Percentiles rank a stretch among this genome's conserved stretches.
Evolutionary conservation across 2,888 invertebrate species (phyloP).

Genomic region (Acronicta alni): DNA sequence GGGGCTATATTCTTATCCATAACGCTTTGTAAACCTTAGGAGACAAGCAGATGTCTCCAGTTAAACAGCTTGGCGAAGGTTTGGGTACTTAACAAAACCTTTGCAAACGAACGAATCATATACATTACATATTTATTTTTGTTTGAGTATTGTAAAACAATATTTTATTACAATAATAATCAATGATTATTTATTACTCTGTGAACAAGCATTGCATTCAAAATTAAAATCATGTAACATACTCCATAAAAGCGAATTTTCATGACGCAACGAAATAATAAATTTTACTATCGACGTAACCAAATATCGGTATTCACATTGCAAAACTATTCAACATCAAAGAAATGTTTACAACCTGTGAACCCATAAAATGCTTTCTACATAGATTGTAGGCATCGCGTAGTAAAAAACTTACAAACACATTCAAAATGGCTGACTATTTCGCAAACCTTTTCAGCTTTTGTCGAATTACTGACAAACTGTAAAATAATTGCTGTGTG

Average conservation of each 20-base stretch:
- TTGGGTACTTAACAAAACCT: too few relatives aligned
- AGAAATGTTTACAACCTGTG: slow-evolving; percentile 27
- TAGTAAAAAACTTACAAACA: slow-evolving; percentile 24
- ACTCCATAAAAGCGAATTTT: not conserved
- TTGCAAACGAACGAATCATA: too few relatives aligned
- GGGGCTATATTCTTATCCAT: not conserved
- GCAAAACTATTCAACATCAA: slow-evolving; percentile 43
- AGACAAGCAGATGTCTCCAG: not conserved
- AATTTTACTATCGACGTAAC: slow-evolving; percentile 9
- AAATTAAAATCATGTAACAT: not conserved
- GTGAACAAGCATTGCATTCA: not conserved
- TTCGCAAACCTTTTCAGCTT: slow-evolving; percentile 28
- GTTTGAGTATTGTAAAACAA: too few relatives aligned
- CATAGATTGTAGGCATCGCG: slow-evolving; percentile 12
- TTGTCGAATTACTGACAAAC: slow-evolving; percentile 25
- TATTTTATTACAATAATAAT: too few relatives aligned
- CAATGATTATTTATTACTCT: too few relatives aligned
- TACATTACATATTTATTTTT: too few relatives aligned
- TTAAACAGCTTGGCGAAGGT: too few relatives aligned
- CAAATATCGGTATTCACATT: slow-evolving; percentile 17
- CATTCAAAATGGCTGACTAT: slow-evolving; percentile 25
- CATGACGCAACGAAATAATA: slow-evolving; percentile 1
- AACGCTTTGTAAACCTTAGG: not conserved
- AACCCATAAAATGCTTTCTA: slow-evolving; percentile 43
- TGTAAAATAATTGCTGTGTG: not conserved